Conservation (phyloP, 2,888 invertebrate species). For the Drosophila multiciliata region DNA sequence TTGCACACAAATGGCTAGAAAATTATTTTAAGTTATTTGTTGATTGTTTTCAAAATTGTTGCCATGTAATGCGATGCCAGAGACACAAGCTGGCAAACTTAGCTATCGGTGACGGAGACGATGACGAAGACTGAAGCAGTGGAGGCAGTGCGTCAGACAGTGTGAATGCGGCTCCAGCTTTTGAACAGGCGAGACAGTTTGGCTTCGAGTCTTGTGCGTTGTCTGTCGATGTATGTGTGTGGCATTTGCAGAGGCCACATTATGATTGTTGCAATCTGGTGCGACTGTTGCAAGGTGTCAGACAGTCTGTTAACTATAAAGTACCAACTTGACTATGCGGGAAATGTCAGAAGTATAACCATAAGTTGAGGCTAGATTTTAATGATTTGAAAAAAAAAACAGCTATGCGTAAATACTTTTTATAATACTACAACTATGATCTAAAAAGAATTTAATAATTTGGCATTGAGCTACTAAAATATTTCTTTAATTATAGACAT, state of each 20-base stretch:
- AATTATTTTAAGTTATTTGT: conserved; percentile 75
- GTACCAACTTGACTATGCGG: conserved; percentile 28
- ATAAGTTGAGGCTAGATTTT: conserved; percentile 8
- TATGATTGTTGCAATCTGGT: conserved; percentile 28
- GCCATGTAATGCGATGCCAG: conserved; percentile 70
- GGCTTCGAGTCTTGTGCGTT: conserved; percentile 45
- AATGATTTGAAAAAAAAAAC: background rate
- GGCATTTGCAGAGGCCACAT: conserved; percentile 34
- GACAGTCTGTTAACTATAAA: conserved; percentile 34
- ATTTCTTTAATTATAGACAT: background rate
- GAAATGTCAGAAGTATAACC: conserved; percentile 34
- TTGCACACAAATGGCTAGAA: conserved; percentile 71
- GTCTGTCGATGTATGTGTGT: conserved; percentile 25
- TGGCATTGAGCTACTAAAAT: background rate
- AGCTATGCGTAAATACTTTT: background rate
- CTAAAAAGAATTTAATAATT: background rate
- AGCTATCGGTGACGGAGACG: conserved; percentile 4
- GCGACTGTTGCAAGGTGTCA: conserved; percentile 50
- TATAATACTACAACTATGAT: background rate
- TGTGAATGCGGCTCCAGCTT: conserved; percentile 56
- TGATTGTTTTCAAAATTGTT: conserved; percentile 74
- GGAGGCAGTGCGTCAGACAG: conserved; percentile 59
- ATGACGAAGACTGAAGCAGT: conserved; percentile 3
- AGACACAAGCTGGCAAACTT: conserved; percentile 9
- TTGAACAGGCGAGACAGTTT: conserved; percentile 61